Evolutionary conservation across 2,113 vertebrate species (phyloP), one percentile per base, ranked within the genome.

Genomic region (Notothenia rossii): DNA sequence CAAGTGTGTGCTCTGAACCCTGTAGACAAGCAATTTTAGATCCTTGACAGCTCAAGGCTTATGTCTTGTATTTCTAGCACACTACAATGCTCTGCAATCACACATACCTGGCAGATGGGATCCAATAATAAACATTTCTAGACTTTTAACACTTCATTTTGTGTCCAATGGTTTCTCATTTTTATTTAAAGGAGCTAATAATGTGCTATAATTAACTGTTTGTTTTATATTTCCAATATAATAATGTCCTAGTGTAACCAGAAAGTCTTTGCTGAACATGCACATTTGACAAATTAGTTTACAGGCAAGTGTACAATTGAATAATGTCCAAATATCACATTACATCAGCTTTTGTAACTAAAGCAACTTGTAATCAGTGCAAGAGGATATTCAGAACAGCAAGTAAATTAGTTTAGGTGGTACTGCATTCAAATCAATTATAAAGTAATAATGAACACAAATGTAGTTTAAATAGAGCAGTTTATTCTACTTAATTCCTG

Each of bases 41-140:
- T 49, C 15, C 8, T 3, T 45, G 75, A 72, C 75, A 63, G 68
- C 77, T 86, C 5, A 66, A 75, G 72, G 74, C 61, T 69, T 67
- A 60, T 63, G 25, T 25, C 20, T 64, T 76, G n/a, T 12, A n/a
- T 74, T 61, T 77, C 29, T 40, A 40, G 36, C 36, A 40, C 36
- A 40, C 40, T 40, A 6, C 40, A 20, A 45, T 20, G 22, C 40
- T 63, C 54, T 76, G 36, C 62, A 58, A 4, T 55, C 11, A n/a
- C 45, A n/a, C 54, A 8, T 63, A 29, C 14, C 3, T 63, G 51
- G 5, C 2, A 62, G 40, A 77, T 13, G 62, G 33, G 11, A n/a
- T 60, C 18, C 48, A 63, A n/a, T 46, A 3, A 53, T 53, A 43
- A 53, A 43, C 59, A 50, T 70, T 56, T 50, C 15, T 51, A 56